Conservation (phyloP, 2,797 vertebrate genomes). For the Acanthopagrus latus region DNA sequence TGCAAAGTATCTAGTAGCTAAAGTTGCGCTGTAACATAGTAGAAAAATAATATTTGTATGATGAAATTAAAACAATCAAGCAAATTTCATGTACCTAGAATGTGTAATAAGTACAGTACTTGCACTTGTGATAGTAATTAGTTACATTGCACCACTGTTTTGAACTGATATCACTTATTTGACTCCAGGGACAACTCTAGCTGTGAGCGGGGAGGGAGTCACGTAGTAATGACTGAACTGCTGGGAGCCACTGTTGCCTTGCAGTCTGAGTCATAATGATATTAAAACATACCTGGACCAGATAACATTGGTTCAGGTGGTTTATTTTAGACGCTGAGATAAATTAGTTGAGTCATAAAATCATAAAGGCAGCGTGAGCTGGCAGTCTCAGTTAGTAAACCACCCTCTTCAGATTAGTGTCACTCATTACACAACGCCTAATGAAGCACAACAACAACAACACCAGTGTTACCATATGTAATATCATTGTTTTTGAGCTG, state of each 20-base stretch:
- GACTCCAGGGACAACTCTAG: not conserved
- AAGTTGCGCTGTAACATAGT: too few relatives aligned
- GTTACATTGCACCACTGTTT: not conserved
- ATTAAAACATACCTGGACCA: conserved; percentile 21
- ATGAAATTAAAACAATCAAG: too few relatives aligned
- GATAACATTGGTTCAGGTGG: not conserved
- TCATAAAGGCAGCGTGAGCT: not conserved
- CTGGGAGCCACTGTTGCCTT: not conserved
- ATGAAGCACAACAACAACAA: too few relatives aligned
- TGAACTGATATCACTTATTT: not conserved
- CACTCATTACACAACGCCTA: not conserved
- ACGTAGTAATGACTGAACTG: not conserved
- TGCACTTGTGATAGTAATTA: too few relatives aligned
- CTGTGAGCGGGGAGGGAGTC: not conserved
- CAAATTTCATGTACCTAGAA: too few relatives aligned
- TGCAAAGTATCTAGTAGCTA: too few relatives aligned
- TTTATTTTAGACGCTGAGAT: not conserved
- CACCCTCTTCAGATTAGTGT: not conserved
- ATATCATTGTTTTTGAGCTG: not conserved
- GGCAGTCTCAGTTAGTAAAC: not conserved
- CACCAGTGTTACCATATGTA: not conserved
- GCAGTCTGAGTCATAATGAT: conserved; percentile 40
- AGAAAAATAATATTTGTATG: too few relatives aligned
- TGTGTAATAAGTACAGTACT: too few relatives aligned
- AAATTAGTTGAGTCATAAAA: not conserved